These are phyloP conservation scores for Dolichotis patagonum DNA, from an alignment of 2,113 vertebrate species.

Conservation along the genomic window DNA sequence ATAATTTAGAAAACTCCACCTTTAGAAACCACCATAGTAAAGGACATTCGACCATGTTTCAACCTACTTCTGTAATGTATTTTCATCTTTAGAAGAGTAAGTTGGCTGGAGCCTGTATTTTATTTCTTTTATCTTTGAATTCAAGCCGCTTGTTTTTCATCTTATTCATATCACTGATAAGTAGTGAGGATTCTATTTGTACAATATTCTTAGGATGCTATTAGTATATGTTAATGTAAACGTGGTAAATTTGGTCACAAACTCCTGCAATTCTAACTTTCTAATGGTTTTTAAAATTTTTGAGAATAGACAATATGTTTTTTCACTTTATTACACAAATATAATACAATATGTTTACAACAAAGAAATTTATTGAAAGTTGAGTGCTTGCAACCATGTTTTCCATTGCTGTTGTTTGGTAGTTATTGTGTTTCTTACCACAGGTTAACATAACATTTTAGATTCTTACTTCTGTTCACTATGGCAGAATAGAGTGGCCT, in stretches of 20 bases:
- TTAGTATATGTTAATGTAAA: not conserved
- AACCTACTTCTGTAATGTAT: rapidly evolving
- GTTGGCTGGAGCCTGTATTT: not conserved
- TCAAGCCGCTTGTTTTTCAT: not conserved
- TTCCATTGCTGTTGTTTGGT: not conserved
- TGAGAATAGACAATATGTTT: not conserved
- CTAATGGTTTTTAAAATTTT: not conserved
- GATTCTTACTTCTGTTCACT: not conserved
- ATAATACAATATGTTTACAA: not conserved
- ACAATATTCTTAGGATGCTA: not conserved
- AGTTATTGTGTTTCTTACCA: not conserved
- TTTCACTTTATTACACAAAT: not conserved
- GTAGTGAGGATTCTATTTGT: not conserved
- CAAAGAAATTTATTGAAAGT: not conserved
- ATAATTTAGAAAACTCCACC: not conserved
- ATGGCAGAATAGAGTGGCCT: not conserved
- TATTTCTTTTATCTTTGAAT: not conserved
- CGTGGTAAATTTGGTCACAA: not conserved
- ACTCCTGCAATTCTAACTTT: not conserved
- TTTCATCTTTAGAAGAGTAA: not conserved
- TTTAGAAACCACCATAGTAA: not conserved
- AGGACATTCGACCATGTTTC: not conserved
- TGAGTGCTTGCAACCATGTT: not conserved
- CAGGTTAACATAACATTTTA: not conserved
- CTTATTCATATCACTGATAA: not conserved